A percentile compares a stretch with the other conserved stretches of the same genome.
phyloP scores from a whole-genome alignment of 1,140 invertebrate species.

The Oryctes rhinoceros region DNA sequence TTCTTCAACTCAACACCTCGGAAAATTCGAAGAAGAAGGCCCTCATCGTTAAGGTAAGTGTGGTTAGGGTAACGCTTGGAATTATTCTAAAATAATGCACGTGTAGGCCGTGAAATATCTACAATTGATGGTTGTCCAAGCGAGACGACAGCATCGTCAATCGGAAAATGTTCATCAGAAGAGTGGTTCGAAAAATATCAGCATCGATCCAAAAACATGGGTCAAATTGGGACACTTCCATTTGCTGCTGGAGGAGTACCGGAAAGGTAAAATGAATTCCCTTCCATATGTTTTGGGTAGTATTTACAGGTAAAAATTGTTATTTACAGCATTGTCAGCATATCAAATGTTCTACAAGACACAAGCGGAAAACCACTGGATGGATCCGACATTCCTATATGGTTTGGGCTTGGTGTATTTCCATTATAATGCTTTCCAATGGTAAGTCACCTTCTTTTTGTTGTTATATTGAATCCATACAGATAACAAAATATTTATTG shows the following conservation, averaged over 20 bases:
- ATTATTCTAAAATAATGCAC: conserved; percentile 7
- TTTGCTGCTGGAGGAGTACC: conserved; percentile 87
- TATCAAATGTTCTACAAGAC: conserved; percentile 91
- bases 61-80: conserved; percentile 40
- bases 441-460: conserved; percentile 74
- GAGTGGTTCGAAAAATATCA: conserved; percentile 69
- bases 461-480: background rate
- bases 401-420: conserved; percentile 94
- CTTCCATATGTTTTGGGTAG: background rate
- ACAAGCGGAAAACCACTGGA: conserved; percentile 83
- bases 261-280: conserved; percentile 75
- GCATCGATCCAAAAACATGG: conserved; percentile 88
- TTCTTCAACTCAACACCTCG: conserved; percentile 77
- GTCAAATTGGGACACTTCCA: conserved; percentile 95
- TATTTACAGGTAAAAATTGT: background rate
- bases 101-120: conserved; percentile 79
- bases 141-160: conserved; percentile 68
- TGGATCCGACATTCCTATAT: conserved; percentile 90
- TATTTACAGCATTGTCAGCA: conserved; percentile 85
- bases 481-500: background rate
- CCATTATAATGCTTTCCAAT: conserved; percentile 93
- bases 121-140: conserved; percentile 83
- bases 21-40: conserved; percentile 81
- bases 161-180: conserved; percentile 56
- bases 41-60: conserved; percentile 75